Conservation (phyloP, 2,797 vertebrate genomes). For the Phoebastria nigripes region DNA sequence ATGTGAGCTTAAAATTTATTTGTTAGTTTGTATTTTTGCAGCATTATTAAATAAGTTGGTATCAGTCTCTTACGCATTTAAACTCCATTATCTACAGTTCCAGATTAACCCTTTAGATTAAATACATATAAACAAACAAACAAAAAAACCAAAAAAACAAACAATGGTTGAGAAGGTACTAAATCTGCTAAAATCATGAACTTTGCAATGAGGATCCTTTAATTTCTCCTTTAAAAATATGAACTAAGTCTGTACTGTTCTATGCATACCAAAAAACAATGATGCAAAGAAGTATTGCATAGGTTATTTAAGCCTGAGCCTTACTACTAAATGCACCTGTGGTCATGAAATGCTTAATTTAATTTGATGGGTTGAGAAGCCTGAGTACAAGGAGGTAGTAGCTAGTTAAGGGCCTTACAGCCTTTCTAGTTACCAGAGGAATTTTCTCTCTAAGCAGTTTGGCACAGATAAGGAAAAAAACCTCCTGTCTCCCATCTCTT, state of each 20-base stretch:
- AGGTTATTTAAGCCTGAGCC: neutral
- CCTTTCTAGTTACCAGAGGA: slow-evolving; percentile 1
- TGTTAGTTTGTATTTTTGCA: neutral
- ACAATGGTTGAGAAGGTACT: neutral
- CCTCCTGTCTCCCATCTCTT: neutral
- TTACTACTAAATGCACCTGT: neutral
- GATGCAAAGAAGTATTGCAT: neutral
- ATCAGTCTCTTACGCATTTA: neutral
- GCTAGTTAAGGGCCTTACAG: neutral
- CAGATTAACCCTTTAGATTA: neutral
- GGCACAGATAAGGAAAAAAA: slow-evolving; percentile 18
- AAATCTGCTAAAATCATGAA: neutral
- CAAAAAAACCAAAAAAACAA: neutral
- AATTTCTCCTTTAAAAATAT: neutral
- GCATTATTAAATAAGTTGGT: neutral
- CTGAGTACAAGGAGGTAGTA: neutral
- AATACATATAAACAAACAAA: neutral
- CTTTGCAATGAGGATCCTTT: neutral
- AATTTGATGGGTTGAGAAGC: neutral
- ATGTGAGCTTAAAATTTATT: neutral
- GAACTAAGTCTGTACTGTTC: neutral
- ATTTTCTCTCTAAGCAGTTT: slow-evolving; percentile 19
- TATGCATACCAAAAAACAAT: neutral
- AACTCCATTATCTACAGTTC: neutral
- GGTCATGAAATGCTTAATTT: neutral